A percentile compares a stretch with the other conserved stretches of the same genome.
Conservation (phyloP, 2,888 invertebrate genomes). For the Tenthredo scrophulariae region DNA sequence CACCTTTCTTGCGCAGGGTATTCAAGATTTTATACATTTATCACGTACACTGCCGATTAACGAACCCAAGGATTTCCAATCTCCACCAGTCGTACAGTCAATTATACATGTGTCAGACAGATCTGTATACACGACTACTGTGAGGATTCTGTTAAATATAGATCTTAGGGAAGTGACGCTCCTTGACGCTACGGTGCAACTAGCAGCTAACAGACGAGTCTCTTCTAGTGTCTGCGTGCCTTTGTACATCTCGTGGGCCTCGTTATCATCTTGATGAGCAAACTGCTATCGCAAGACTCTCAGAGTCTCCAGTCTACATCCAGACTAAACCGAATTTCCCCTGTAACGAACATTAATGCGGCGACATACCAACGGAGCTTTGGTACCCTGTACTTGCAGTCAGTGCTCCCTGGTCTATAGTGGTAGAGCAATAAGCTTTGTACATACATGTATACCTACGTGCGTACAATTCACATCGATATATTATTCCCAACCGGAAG, state of each 20-base stretch:
- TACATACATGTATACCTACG: background rate
- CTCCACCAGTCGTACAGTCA: background rate
- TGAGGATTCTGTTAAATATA: slow-evolving; percentile 15
- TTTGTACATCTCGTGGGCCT: slow-evolving; percentile 50
- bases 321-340: slow-evolving; percentile 35
- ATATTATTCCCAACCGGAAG: slow-evolving; percentile 15
- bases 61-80: background rate
- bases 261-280: slow-evolving; percentile 55
- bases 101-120: slow-evolving; percentile 9
- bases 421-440: slow-evolving; percentile 42
- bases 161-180: slow-evolving; percentile 23
- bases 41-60: background rate
- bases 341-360: slow-evolving; percentile 26
- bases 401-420: background rate
- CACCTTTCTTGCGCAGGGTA: background rate
- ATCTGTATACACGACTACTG: background rate
- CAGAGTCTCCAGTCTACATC: slow-evolving; percentile 32
- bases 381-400: slow-evolving; percentile 8
- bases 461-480: slow-evolving; percentile 25
- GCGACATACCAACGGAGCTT: slow-evolving; percentile 30
- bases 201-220: slow-evolving; percentile 38
- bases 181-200: slow-evolving; percentile 30
- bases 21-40: background rate
- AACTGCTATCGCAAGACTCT: slow-evolving; percentile 47
- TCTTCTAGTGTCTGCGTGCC: slow-evolving; percentile 32